A percentile compares a stretch with the other conserved stretches of the same genome.
Conservation (phyloP, 1,140 invertebrate genomes). For the Stegodyphus dumicola region DNA sequence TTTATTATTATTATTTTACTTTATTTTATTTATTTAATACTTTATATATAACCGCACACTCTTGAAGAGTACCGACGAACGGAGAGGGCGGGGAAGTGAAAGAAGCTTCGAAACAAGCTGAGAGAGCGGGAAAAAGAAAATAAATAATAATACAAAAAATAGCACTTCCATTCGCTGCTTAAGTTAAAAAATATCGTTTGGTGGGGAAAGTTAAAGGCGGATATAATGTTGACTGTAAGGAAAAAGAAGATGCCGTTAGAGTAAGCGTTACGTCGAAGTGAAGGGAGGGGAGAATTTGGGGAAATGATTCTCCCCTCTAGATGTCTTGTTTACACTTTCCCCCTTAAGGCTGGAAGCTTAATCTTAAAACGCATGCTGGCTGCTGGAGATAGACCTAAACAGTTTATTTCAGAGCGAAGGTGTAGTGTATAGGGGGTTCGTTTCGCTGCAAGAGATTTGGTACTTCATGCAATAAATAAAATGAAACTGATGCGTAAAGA, state of each 20-base stretch:
- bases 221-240: constrained; percentile 5
- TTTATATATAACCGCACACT: constrained; percentile 58
- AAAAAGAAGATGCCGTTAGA: constrained; percentile 18
- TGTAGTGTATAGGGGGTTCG: no score
- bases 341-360: background rate
- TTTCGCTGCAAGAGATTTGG: no score
- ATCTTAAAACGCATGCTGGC: background rate
- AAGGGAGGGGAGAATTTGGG: no score
- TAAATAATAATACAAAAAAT: constrained; percentile 2
- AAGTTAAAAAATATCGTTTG: no score
- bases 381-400: background rate
- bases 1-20: constrained; percentile 15
- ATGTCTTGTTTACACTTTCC: constrained; percentile 38
- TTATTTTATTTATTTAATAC: constrained; percentile 59
- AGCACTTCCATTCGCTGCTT: no score
- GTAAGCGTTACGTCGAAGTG: background rate
- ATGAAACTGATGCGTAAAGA: no score
- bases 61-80: constrained; percentile 28
- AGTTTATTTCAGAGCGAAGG: no score
- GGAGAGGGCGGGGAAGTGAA: background rate
- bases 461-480: no score
- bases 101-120: background rate
- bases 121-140: background rate
- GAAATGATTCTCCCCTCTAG: background rate
- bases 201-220: constrained; percentile 41